Percentiles rank a stretch among this genome's conserved stretches.
Conservation (phyloP, 2,888 invertebrate species). For the Steromphala cineraria region DNA sequence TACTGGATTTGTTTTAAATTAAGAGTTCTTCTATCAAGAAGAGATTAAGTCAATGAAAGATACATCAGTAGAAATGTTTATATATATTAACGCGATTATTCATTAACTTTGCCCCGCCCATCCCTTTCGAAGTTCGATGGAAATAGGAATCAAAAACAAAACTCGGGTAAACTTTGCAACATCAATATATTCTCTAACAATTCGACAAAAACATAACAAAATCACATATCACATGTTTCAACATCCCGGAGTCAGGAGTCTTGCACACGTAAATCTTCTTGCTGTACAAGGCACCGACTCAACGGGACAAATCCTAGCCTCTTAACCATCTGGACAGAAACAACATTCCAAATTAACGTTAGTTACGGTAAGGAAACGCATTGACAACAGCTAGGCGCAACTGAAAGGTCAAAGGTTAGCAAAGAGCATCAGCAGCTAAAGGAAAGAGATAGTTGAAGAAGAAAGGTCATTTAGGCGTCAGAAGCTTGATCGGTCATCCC, state of each 20-base stretch:
- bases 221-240: background rate
- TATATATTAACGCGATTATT: no score
- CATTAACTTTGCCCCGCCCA: no score
- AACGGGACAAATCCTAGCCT: background rate
- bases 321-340: background rate
- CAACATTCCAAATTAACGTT: background rate
- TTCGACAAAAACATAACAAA: background rate
- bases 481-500: background rate
- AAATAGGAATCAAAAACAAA: no score
- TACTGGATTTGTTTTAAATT: no score
- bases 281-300: conserved; percentile 6
- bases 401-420: background rate
- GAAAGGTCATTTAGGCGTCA: background rate
- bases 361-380: background rate
- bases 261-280: background rate
- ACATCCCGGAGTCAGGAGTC: background rate
- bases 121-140: no score
- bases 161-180: conserved; percentile 36
- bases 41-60: no score
- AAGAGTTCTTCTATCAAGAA: no score
- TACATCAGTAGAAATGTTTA: no score
- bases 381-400: background rate
- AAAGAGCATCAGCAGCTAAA: conserved; percentile 3
- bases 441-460: background rate
- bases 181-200: conserved; percentile 79